phyloP scores from a whole-genome alignment of 2,888 invertebrate genomes.

The Parochlus steinenii region DNA sequence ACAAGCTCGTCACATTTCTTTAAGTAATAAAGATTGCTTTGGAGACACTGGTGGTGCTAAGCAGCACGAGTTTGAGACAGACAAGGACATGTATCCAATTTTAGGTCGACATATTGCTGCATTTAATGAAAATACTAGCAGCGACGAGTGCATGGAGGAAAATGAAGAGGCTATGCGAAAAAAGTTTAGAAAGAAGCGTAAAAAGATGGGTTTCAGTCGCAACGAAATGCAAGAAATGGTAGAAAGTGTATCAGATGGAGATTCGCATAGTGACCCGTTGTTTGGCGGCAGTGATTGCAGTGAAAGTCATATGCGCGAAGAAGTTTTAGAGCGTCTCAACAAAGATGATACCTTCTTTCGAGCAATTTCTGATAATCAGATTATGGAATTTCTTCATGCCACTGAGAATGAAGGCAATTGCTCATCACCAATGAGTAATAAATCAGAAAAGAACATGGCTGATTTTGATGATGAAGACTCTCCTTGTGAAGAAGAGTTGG shows the following conservation, averaged over 20 bases:
- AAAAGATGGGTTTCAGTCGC: slow-evolving; percentile 31
- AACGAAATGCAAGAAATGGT: slow-evolving; percentile 33
- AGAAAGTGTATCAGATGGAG: slow-evolving; percentile 44
- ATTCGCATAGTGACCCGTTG: slow-evolving; percentile 34
- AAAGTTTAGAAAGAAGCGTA: slow-evolving; percentile 23
- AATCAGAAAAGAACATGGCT: slow-evolving; percentile 87
- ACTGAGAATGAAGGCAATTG: slow-evolving; percentile 74
- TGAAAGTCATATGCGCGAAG: slow-evolving; percentile 25
- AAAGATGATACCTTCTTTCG: slow-evolving; percentile 35
- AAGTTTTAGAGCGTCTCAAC: slow-evolving; percentile 31
- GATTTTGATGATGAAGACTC: slow-evolving; percentile 87
- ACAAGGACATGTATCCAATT: slow-evolving; percentile 14
- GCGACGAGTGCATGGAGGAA: slow-evolving; percentile 18
- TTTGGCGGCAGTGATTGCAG: slow-evolving; percentile 28
- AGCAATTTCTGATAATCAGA: slow-evolving; percentile 30
- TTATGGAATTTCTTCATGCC: slow-evolving; percentile 33
- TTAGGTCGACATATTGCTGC: slow-evolving; percentile 24
- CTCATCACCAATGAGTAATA: slow-evolving; percentile 82
- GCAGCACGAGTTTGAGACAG: slow-evolving; percentile 14
- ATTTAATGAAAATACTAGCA: slow-evolving; percentile 25
- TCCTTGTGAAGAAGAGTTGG: slow-evolving; percentile 71
- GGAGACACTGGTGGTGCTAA: slow-evolving; percentile 24
- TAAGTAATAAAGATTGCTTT: slow-evolving; percentile 19
- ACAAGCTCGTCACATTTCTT: slow-evolving; percentile 23
- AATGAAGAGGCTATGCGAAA: slow-evolving; percentile 18